These are phyloP conservation scores for Cyanoderma ruficeps DNA, from an alignment of 2,113 vertebrate species.

Conservation along the genomic window DNA sequence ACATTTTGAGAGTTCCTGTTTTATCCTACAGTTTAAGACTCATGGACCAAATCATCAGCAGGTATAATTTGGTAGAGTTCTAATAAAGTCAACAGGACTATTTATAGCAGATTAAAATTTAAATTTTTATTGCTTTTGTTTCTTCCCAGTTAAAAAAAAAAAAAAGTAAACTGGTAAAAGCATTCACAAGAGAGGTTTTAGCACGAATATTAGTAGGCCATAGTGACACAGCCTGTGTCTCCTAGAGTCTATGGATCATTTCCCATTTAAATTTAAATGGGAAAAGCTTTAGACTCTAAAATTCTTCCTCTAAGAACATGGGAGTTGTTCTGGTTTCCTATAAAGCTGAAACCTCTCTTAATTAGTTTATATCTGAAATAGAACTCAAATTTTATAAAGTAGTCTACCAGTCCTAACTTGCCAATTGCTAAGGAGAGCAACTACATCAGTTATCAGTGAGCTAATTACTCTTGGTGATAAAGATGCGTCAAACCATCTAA, in stretches of 20 bases:
- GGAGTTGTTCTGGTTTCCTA: not conserved
- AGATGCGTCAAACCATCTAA: not conserved
- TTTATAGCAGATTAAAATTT: not conserved
- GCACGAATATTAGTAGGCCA: not conserved
- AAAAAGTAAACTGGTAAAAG: not conserved
- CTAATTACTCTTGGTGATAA: not conserved
- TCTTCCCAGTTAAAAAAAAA: not conserved
- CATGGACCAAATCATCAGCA: not conserved
- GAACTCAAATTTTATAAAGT: not conserved
- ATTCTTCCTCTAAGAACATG: not conserved
- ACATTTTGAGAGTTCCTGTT: constrained; percentile 40
- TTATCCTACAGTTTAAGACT: constrained; percentile 25
- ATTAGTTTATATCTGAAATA: not conserved
- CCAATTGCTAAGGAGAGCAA: not conserved
- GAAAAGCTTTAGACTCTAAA: not conserved
- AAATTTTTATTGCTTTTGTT: not conserved
- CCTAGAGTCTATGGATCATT: not conserved
- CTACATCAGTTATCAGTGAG: not conserved
- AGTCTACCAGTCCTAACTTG: not conserved
- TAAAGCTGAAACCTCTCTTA: not conserved
- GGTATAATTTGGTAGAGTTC: not conserved
- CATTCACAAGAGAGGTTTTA: not conserved
- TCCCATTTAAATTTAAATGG: not conserved
- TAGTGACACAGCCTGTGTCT: not conserved
- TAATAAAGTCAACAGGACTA: not conserved